A percentile compares a stretch with the other conserved stretches of the same genome.
Evolutionary conservation across 2,888 invertebrate genomes (phyloP).

Genomic region (Hyposoter dolosus): DNA sequence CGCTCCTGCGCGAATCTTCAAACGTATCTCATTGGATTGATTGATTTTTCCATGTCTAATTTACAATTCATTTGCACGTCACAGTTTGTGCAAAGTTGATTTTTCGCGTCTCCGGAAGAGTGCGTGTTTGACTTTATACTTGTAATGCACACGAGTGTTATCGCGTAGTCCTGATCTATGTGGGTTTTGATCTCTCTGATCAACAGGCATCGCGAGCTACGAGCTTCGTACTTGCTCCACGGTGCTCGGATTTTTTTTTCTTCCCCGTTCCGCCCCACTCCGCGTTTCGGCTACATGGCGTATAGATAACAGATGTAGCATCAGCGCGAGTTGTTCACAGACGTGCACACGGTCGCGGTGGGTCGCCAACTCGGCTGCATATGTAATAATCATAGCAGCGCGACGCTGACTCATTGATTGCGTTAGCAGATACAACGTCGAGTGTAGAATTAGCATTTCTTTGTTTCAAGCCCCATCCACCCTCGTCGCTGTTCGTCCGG

Average conservation of each 20-base stretch:
- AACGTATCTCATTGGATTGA: not conserved
- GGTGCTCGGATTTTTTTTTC: conserved; percentile 18
- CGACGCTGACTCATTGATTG: conserved; percentile 79
- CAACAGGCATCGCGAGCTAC: conserved; percentile 55
- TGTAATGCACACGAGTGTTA: conserved; percentile 28
- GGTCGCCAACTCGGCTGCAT: conserved; percentile 72
- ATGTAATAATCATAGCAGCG: conserved; percentile 74
- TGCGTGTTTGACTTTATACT: conserved; percentile 20
- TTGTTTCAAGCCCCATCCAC: conserved; percentile 68
- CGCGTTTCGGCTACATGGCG: not conserved
- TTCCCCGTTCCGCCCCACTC: conserved; percentile 6
- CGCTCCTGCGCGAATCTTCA: not conserved
- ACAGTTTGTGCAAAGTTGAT: conserved; percentile 7
- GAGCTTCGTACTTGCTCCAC: conserved; percentile 25
- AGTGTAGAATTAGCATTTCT: conserved; percentile 74
- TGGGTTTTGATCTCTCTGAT: conserved; percentile 56
- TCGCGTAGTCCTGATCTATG: conserved; percentile 29
- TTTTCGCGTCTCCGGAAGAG: not conserved
- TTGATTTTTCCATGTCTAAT: conserved; percentile 3
- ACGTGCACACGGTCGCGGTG: conserved; percentile 51
- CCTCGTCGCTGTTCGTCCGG: conserved; percentile 4
- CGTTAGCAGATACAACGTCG: conserved; percentile 73
- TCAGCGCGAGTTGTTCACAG: conserved; percentile 47
- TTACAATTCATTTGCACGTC: conserved; percentile 14
- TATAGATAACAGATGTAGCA: conserved; percentile 30